A percentile compares a stretch with the other conserved stretches of the same genome.
Conservation (phyloP, 2,888 invertebrate genomes). For the Agrochola lychnidis region DNA sequence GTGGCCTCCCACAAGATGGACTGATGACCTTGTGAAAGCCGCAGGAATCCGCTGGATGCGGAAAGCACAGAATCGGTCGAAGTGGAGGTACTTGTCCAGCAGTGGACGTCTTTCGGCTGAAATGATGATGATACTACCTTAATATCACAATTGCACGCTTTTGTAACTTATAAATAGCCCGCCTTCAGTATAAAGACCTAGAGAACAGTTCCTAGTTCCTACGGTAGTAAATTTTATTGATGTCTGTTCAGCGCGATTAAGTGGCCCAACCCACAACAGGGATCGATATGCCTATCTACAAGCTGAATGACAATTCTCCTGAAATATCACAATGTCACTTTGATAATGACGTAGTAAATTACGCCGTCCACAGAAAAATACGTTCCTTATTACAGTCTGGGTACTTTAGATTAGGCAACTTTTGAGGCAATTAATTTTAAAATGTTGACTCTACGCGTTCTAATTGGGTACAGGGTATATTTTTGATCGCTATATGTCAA, state of each 20-base stretch:
- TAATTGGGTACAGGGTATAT: constrained; percentile 17
- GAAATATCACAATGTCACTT: constrained; percentile 31
- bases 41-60: too few relatives aligned
- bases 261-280: constrained; percentile 52
- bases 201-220: constrained; percentile 17
- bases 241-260: constrained; percentile 56
- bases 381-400: not conserved
- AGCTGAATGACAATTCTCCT: constrained; percentile 28
- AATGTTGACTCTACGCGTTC: constrained; percentile 1
- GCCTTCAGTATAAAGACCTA: constrained; percentile 3
- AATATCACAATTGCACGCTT: constrained; percentile 1
- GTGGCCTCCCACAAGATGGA: too few relatives aligned
- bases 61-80: too few relatives aligned
- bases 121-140: constrained; percentile 6
- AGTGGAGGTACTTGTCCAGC: too few relatives aligned
- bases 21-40: too few relatives aligned
- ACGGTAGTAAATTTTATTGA: constrained; percentile 48
- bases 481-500: constrained; percentile 17
- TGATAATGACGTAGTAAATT: constrained; percentile 10
- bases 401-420: constrained; percentile 6
- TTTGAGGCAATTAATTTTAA: constrained; percentile 15
- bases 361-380: constrained; percentile 5
- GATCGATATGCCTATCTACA: constrained; percentile 44
- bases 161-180: constrained; percentile 4
- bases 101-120: too few relatives aligned